These are phyloP conservation scores for Hesperia comma DNA, from an alignment of 2,888 invertebrate genomes.

Conservation along the genomic window DNA sequence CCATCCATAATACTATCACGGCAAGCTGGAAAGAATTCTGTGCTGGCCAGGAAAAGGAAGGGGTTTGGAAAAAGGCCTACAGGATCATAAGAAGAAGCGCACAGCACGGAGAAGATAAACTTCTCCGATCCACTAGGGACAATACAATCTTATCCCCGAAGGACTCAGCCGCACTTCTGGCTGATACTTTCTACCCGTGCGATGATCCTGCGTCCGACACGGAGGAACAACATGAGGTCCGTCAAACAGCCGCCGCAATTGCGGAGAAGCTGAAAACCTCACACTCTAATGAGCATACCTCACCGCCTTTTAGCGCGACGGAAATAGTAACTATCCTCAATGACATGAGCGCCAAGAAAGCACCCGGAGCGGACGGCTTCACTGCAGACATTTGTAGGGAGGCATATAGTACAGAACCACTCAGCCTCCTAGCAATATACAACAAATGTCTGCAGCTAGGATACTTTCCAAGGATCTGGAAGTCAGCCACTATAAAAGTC, in stretches of 20 bases:
- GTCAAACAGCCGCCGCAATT: not conserved
- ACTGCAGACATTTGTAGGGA: slow-evolving; percentile 35
- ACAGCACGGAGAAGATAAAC: slow-evolving; percentile 20
- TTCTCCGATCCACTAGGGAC: not conserved
- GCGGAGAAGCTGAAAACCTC: not conserved
- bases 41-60: slow-evolving; percentile 25
- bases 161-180: slow-evolving; percentile 32
- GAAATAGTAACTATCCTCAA: slow-evolving; percentile 13
- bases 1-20: not conserved
- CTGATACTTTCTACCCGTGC: slow-evolving; percentile 37
- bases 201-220: slow-evolving; percentile 24
- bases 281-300: not conserved
- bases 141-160: slow-evolving; percentile 5
- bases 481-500: slow-evolving; percentile 29
- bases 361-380: slow-evolving; percentile 38
- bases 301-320: not conserved
- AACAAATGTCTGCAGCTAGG: slow-evolving; percentile 38
- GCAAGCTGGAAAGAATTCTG: slow-evolving; percentile 39
- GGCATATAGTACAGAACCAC: not conserved
- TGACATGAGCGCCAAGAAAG: slow-evolving; percentile 35
- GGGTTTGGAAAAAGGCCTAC: slow-evolving; percentile 38
- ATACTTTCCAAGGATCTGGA: slow-evolving; percentile 38
- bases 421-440: slow-evolving; percentile 16
- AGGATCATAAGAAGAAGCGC: slow-evolving; percentile 27
- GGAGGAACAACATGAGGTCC: not conserved